Evolutionary conservation across 1,140 invertebrate species (phyloP), one percentile per base, ranked within the genome.

Genomic region (Ceratitis capitata): DNA sequence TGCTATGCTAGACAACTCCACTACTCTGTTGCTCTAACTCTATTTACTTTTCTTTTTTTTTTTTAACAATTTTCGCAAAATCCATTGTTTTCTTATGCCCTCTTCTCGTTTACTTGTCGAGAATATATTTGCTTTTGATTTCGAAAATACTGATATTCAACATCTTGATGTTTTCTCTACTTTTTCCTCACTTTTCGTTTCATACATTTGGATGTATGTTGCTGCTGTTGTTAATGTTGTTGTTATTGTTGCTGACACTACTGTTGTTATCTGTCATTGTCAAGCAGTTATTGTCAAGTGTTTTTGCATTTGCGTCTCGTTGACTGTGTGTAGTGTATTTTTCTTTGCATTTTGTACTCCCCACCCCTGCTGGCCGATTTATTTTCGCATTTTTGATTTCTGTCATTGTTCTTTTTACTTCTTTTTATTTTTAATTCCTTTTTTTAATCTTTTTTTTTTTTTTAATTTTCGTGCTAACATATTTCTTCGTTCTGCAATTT

Each of bases 271-370:
- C 85, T 85, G 74, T 85, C 85, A 83, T 85, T 85, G 85, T 85
- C 85, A 85, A 83, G 85, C 78, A 85, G 49, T 85, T 85, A 85
- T 83, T 51, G 35, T 85, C 85, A 85, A 85, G 85, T 85, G 82
- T 74, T 85, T 85, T 64, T 85, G 49, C 58, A 49, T 78, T 78
- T 78, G 23, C 69, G 69, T 78, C n/a, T 78, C n/a, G 39, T 12
- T 45, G 39, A 12, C 69, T 45, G 9, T n/a, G 9, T n/a, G 39
- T 45, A 78, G 23, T 56, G 23, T 56, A n/a, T 56, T 19, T 56
- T 39, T 35, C 29, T 35, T 74, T 42, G 16, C 14, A 35, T 45
- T 78, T 19, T n/a, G n/a, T n/a, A n/a, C 19, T 78, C 7, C 69
- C 69, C 35, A 9, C 9, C 23, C 69, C 16, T 9, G 26, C n/a